phyloP scores from a whole-genome alignment of 2,797 vertebrate genomes.

The Peromyscus aztecus region DNA sequence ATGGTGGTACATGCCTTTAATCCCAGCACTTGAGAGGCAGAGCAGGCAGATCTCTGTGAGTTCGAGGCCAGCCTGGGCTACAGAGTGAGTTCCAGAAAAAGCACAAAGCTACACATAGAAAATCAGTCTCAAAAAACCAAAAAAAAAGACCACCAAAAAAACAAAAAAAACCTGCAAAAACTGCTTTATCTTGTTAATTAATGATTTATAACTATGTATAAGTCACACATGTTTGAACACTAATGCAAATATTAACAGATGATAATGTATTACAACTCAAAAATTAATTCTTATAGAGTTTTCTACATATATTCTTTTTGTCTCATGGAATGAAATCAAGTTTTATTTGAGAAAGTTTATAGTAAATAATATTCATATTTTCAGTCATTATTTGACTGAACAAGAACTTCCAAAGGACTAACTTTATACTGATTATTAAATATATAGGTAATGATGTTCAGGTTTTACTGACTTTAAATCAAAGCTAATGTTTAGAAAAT shows the following conservation, averaged over 20 bases:
- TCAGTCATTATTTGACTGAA: not conserved
- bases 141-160: too few relatives aligned
- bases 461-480: slow-evolving; percentile 9
- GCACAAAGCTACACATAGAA: too few relatives aligned
- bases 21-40: too few relatives aligned
- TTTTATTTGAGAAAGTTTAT: not conserved
- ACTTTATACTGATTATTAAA: not conserved
- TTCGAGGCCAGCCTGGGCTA: too few relatives aligned
- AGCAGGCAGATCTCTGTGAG: too few relatives aligned
- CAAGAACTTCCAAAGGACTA: slow-evolving; percentile 4
- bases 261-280: not conserved
- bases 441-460: not conserved
- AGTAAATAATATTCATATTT: not conserved
- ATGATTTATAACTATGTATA: not conserved
- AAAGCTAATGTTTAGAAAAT: not conserved
- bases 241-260: not conserved
- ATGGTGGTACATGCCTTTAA: too few relatives aligned
- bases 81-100: too few relatives aligned
- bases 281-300: not conserved
- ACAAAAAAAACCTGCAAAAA: too few relatives aligned
- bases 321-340: not conserved
- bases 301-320: not conserved
- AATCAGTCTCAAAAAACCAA: too few relatives aligned
- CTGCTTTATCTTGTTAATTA: not conserved
- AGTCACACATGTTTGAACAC: not conserved